Evolutionary conservation across 2,797 vertebrate species (phyloP).

Genomic region (Manis pentadactyla): DNA sequence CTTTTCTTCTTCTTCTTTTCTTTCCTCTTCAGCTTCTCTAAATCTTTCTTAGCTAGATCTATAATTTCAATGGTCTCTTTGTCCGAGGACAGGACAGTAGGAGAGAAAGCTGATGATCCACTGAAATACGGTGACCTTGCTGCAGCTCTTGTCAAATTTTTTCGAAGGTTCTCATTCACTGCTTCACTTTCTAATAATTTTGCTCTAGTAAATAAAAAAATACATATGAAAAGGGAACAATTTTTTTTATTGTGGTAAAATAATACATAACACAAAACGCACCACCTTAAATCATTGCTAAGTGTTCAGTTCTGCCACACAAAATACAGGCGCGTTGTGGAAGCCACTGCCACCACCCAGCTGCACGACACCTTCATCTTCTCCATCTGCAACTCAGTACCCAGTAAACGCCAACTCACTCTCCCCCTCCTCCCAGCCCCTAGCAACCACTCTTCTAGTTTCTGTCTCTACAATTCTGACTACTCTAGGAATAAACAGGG

Average conservation of each 20-base stretch:
- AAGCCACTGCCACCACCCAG: neutral
- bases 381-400: neutral
- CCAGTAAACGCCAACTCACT: neutral
- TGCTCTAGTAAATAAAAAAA: constrained; percentile 87
- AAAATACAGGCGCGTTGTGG: neutral
- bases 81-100: constrained; percentile 90
- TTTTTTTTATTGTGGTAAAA: neutral
- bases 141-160: constrained; percentile 93
- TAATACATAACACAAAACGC: neutral
- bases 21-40: constrained; percentile 97
- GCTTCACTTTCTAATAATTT: constrained; percentile 98
- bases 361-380: neutral
- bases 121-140: constrained; percentile 91
- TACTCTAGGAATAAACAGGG: neutral
- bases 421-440: neutral
- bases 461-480: neutral
- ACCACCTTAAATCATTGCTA: neutral
- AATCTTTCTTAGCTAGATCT: constrained; percentile 96
- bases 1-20: constrained; percentile 98
- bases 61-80: constrained; percentile 96
- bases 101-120: constrained; percentile 89
- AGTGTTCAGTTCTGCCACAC: neutral
- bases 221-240: neutral
- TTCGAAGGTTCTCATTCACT: constrained; percentile 95
- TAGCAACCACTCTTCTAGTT: neutral